These are phyloP conservation scores for Drosophila maculinotata DNA, from an alignment of 2,888 invertebrate genomes.

Conservation along the genomic window DNA sequence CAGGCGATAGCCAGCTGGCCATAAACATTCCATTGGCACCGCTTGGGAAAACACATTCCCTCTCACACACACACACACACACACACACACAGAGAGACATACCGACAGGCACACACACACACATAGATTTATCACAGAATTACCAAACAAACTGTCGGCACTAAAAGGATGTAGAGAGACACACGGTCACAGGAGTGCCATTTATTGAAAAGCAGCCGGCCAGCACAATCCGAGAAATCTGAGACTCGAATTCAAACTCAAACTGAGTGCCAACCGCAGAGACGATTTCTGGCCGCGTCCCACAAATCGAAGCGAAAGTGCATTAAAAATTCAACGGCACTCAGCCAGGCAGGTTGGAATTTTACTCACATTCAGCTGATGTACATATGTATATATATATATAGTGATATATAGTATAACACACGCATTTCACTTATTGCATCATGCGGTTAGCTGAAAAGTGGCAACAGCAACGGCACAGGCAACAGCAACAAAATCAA, in stretches of 20 bases:
- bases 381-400: background rate
- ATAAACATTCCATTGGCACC: slow-evolving; percentile 36
- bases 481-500: slow-evolving; percentile 3
- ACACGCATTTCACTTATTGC: slow-evolving; percentile 50
- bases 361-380: background rate
- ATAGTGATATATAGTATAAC: background rate
- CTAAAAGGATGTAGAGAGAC: slow-evolving; percentile 9
- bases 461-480: background rate
- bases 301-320: slow-evolving; percentile 61
- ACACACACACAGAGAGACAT: background rate
- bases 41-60: slow-evolving; percentile 22
- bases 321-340: slow-evolving; percentile 65
- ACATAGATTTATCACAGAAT: slow-evolving; percentile 21
- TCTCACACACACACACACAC: background rate
- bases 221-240: background rate
- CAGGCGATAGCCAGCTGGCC: slow-evolving; percentile 16
- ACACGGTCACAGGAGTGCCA: slow-evolving; percentile 35
- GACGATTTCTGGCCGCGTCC: slow-evolving; percentile 1
- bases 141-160: slow-evolving; percentile 29
- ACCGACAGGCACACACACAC: background rate
- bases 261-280: slow-evolving; percentile 1
- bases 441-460: slow-evolving; percentile 46
- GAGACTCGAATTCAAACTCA: too few relatives aligned
- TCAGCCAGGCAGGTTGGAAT: background rate
- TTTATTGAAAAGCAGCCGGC: slow-evolving; percentile 15